These are phyloP conservation scores for Stegophylla sp. DNA, from an alignment of 2,888 invertebrate species.

Conservation along the genomic window DNA sequence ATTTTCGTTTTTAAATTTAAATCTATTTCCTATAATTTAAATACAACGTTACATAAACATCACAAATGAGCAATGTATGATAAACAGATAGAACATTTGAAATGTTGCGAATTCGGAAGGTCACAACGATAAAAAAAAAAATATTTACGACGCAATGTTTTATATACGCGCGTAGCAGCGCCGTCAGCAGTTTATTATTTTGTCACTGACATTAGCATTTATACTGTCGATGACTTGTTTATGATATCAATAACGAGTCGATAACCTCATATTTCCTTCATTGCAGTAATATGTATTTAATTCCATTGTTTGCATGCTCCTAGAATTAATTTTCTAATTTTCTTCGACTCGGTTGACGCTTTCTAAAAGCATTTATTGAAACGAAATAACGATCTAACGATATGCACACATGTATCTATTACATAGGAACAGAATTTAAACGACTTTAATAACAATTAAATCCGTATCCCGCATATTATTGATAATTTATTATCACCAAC, in stretches of 20 bases:
- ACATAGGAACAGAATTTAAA: not conserved
- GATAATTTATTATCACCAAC: conserved; percentile 8
- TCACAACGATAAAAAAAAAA: too few relatives aligned
- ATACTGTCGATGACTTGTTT: conserved; percentile 44
- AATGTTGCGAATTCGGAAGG: too few relatives aligned
- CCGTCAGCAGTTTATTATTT: conserved; percentile 30
- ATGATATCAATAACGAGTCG: conserved; percentile 30
- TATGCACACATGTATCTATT: not conserved
- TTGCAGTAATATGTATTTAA: not conserved
- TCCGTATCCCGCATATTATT: not conserved
- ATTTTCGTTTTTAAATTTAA: too few relatives aligned
- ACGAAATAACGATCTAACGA: not conserved
- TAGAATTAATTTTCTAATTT: conserved; percentile 22
- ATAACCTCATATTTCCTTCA: conserved; percentile 31
- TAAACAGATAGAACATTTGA: too few relatives aligned
- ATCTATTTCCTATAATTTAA: too few relatives aligned
- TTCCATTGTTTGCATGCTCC: conserved; percentile 1
- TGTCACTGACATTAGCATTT: conserved; percentile 21
- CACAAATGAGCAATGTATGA: too few relatives aligned
- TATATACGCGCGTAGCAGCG: not conserved
- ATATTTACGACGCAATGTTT: too few relatives aligned
- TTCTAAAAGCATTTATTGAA: not conserved
- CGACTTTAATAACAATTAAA: conserved; percentile 7
- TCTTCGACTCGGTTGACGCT: not conserved
- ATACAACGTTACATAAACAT: too few relatives aligned